Conservation (phyloP, 2,797 vertebrate species). For the Melanotaenia parkinsoni region DNA sequence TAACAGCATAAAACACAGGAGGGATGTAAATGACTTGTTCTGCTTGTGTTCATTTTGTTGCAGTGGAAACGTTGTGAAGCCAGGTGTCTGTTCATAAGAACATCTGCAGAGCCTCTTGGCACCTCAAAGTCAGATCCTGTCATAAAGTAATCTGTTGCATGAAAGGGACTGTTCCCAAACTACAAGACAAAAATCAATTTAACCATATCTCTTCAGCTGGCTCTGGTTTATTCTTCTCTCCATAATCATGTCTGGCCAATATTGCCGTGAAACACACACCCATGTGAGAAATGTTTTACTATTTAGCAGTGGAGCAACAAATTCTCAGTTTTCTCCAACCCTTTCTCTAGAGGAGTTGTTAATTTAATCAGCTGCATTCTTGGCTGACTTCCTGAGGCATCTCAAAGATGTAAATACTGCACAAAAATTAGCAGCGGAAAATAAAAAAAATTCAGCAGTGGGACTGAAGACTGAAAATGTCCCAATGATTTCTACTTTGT, state of each 20-base stretch:
- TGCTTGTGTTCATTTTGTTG: slow-evolving; percentile 33
- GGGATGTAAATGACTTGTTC: slow-evolving; percentile 27
- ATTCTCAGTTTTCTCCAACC: slow-evolving; percentile 16
- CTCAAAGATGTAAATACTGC: slow-evolving; percentile 16
- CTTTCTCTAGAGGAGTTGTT: slow-evolving; percentile 4
- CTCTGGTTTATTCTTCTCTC: slow-evolving; percentile 20
- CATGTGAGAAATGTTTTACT: slow-evolving; percentile 46
- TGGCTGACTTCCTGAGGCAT: slow-evolving; percentile 21
- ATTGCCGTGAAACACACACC: slow-evolving; percentile 23
- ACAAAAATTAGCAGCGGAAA: neutral
- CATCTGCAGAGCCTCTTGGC: slow-evolving; percentile 41
- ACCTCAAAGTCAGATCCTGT: slow-evolving; percentile 17
- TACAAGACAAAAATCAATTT: slow-evolving; percentile 31
- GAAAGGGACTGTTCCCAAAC: slow-evolving; percentile 32
- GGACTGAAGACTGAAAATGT: neutral
- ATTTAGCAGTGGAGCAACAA: slow-evolving; percentile 42
- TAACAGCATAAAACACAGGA: slow-evolving; percentile 17
- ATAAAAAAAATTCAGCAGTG: neutral
- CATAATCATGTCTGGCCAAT: slow-evolving; percentile 16
- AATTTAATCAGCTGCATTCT: slow-evolving; percentile 25
- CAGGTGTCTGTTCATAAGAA: slow-evolving; percentile 60
- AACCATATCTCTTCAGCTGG: slow-evolving; percentile 1
- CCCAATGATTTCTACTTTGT: neutral
- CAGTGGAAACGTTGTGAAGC: slow-evolving; percentile 30
- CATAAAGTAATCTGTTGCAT: slow-evolving; percentile 52